Evolutionary conservation across 2,797 vertebrate genomes (phyloP).

Genomic region (Jordanella pulchra): DNA sequence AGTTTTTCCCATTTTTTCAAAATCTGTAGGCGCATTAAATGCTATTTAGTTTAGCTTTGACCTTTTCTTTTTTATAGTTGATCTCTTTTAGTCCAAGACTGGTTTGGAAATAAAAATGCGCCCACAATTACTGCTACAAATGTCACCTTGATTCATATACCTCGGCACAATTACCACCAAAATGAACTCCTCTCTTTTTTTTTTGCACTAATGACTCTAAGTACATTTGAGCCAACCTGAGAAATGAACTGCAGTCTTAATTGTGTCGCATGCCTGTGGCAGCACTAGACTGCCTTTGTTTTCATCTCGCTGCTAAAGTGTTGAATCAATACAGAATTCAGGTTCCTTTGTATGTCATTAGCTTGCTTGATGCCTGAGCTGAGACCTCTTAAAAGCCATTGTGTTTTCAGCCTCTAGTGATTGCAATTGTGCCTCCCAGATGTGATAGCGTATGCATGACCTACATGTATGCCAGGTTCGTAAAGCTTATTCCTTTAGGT

Average conservation of each 20-base stretch:
- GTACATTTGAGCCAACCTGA: constrained; percentile 45
- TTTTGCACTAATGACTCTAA: constrained; percentile 41
- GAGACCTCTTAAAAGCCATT: constrained; percentile 42
- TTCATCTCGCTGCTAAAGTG: constrained; percentile 66
- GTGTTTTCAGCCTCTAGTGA: constrained; percentile 36
- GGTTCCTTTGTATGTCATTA: constrained; percentile 69
- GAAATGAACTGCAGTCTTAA: constrained; percentile 64
- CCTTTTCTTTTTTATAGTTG: constrained; percentile 25
- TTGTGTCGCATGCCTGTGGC: constrained; percentile 48
- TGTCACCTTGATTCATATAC: constrained; percentile 17
- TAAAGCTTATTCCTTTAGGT: constrained; percentile 33
- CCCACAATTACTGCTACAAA: constrained; percentile 32
- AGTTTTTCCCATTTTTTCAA: not conserved
- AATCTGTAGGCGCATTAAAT: not conserved
- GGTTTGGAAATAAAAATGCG: constrained; percentile 11
- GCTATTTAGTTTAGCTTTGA: constrained; percentile 1
- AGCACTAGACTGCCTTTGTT: constrained; percentile 49
- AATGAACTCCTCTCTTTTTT: constrained; percentile 44
- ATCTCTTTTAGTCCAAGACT: constrained; percentile 18
- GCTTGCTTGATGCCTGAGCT: constrained; percentile 57
- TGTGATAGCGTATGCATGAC: constrained; percentile 21
- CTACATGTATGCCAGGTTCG: constrained; percentile 25
- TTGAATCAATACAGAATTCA: constrained; percentile 73
- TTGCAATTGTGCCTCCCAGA: constrained; percentile 12
- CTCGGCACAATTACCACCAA: constrained; percentile 30